Conservation (phyloP, 2,113 vertebrate genomes). For the Saimiri boliviensis region DNA sequence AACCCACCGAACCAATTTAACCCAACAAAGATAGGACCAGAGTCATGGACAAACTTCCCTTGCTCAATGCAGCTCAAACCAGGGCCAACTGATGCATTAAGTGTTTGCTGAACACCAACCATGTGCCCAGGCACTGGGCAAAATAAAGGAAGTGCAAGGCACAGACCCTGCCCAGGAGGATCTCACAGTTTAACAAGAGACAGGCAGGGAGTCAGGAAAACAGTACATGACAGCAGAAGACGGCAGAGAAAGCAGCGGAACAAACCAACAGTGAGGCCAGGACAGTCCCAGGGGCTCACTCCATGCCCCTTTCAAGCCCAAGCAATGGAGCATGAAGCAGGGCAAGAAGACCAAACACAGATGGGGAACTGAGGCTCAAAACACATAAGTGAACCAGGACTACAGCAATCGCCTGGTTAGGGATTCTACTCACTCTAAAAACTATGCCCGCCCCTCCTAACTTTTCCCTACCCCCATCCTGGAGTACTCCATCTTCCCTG, state of each 20-base stretch:
- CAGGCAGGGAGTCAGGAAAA: not conserved
- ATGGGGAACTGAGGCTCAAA: not conserved
- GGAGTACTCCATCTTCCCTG: not conserved
- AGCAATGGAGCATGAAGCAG: not conserved
- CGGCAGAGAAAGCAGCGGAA: not conserved
- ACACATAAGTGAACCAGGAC: not conserved
- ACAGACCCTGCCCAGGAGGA: not conserved
- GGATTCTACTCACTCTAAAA: not conserved
- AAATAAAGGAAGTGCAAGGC: not conserved
- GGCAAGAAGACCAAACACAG: not conserved
- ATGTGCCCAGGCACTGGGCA: not conserved
- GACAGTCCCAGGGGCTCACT: not conserved
- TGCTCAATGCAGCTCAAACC: not conserved
- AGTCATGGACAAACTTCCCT: not conserved
- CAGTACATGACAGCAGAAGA: accelerated
- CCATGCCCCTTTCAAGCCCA: not conserved
- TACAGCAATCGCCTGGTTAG: not conserved
- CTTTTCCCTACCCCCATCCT: too few relatives aligned
- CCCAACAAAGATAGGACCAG: not conserved
- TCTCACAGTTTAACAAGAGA: not conserved
- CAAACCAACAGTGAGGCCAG: not conserved
- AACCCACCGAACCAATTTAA: not conserved
- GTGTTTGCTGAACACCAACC: not conserved
- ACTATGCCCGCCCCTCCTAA: accelerated
- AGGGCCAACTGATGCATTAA: not conserved